Evolutionary conservation across 1,140 invertebrate species (phyloP), one percentile per base, ranked within the genome.

Genomic region (Leptoteleia sp.): DNA sequence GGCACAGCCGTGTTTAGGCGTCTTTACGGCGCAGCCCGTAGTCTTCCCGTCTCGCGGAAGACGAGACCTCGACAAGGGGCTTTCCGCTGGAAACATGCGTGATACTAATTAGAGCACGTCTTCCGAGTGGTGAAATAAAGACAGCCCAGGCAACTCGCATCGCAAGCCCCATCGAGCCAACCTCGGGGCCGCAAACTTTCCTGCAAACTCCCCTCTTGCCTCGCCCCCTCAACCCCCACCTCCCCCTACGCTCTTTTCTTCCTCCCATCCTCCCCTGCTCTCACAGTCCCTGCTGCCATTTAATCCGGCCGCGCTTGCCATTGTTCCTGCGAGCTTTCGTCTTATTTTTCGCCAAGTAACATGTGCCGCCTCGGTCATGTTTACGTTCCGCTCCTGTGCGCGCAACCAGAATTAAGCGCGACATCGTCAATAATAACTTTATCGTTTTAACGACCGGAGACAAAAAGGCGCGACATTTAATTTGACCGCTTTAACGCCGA

Each of bases 81-180:
- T 78, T 76, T 50, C 79, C 42, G 42, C 19, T 45, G 45, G 57
- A 77, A 88, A 89, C 88, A 89, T 83, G 87, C 88, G 85, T 89
- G 87, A 89, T 89, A 86, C 87, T 88, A 89, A 89, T 89, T 89
- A 89, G 87, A 84, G 83, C 84, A 81, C 86, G 83, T 86, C 82
- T 83, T 84, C 76, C 45, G 71, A 81, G 83, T 80, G 77, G 75
- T 79, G 68, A 83, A 84, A 82, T 83, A 85, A 85, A 85, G 82
- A 80, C 80, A 40, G 33, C 64, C 6, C 45, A 27, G 27, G 27
- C 70, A 67, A 45, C 38, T 55, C 62, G 55, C 38, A 52, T 40
- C 43, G 40, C 57, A 62, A 62, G 61, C 62, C 64, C 71, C 40
- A 57, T 37, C 70, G 67, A 61, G 50, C n/a, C n/a, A 55, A 68